A percentile compares a stretch with the other conserved stretches of the same genome.
These are phyloP conservation scores for Drosophila kepulauana DNA, from an alignment of 1,140 invertebrate species.

Conservation along the genomic window DNA sequence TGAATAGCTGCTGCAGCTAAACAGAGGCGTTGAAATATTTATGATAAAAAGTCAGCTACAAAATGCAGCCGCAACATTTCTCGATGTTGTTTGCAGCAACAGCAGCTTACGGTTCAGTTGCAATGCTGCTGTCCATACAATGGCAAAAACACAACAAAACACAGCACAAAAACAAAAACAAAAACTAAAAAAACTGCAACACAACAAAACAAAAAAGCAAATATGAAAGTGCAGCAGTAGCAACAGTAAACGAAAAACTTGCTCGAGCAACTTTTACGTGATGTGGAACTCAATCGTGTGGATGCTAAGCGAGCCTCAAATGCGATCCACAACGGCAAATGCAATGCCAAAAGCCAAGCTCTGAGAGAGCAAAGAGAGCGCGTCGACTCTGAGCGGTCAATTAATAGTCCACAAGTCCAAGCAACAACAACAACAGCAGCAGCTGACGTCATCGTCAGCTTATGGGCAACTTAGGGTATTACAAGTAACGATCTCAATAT, in stretches of 20 bases:
- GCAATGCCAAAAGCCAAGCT: conserved; percentile 48
- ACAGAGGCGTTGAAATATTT: conserved; percentile 79
- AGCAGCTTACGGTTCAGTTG: conserved; percentile 54
- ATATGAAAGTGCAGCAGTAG: conserved; percentile 72
- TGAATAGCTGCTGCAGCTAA: conserved; percentile 38
- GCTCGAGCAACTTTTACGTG: conserved; percentile 74
- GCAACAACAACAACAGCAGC: conserved; percentile 12
- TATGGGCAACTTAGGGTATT: not conserved
- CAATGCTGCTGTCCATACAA: conserved; percentile 59
- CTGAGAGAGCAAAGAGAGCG: not conserved
- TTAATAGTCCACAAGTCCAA: conserved; percentile 40
- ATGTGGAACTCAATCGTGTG: conserved; percentile 69
- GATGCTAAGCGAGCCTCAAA: conserved; percentile 54
- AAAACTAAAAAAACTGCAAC: conserved; percentile 34
- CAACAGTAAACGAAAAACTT: conserved; percentile 52
- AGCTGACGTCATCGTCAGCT: conserved; percentile 47
- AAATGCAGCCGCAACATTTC: conserved; percentile 35
- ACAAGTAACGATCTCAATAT: conserved; percentile 39
- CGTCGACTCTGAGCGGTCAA: conserved; percentile 35
- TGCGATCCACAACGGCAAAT: conserved; percentile 26
- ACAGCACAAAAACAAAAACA: not conserved
- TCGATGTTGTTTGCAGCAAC: conserved; percentile 21
- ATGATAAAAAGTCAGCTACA: conserved; percentile 62
- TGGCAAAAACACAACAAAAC: not conserved
- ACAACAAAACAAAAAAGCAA: conserved; percentile 30